Evolutionary conservation across 2,797 vertebrate genomes (phyloP).

Genomic region (Microchirus variegatus): DNA sequence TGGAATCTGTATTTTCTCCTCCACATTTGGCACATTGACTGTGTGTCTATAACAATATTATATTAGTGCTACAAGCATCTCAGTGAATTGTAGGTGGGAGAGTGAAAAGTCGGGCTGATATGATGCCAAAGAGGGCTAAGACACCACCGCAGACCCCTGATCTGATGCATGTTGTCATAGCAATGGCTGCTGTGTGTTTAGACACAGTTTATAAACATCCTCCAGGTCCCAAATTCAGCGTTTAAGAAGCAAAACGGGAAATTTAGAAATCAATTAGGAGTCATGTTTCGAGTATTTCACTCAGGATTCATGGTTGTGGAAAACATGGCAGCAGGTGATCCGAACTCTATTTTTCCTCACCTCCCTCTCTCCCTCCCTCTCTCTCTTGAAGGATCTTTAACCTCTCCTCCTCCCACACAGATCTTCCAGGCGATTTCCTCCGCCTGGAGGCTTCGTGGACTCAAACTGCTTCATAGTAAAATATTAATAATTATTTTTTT

Average conservation of each 20-base stretch:
- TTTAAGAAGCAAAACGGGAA: neutral
- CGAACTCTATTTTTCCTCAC: constrained; percentile 4
- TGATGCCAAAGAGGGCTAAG: constrained; percentile 53
- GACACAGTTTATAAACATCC: neutral
- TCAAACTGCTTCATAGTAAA: constrained; percentile 29
- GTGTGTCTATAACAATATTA: neutral
- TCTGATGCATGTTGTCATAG: constrained; percentile 71
- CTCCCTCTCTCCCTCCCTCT: constrained; percentile 1
- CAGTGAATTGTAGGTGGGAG: constrained; percentile 66
- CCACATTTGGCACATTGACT: neutral
- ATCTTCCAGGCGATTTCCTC: constrained; percentile 50
- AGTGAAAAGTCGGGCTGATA: constrained; percentile 56
- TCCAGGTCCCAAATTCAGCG: constrained; percentile 1
- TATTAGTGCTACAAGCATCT: constrained; percentile 26
- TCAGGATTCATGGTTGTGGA: neutral
- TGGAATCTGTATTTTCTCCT: neutral
- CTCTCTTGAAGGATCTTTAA: constrained; percentile 54
- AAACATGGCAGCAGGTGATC: constrained; percentile 42
- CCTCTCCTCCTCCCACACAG: constrained; percentile 74
- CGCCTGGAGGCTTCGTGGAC: constrained; percentile 44
- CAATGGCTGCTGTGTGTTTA: constrained; percentile 45
- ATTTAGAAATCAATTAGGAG: constrained; percentile 1
- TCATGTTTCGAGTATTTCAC: neutral
- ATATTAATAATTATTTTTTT: neutral
- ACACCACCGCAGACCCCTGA: constrained; percentile 10